phyloP scores from a whole-genome alignment of 2,888 invertebrate species.

The Microplitis manilae region DNA sequence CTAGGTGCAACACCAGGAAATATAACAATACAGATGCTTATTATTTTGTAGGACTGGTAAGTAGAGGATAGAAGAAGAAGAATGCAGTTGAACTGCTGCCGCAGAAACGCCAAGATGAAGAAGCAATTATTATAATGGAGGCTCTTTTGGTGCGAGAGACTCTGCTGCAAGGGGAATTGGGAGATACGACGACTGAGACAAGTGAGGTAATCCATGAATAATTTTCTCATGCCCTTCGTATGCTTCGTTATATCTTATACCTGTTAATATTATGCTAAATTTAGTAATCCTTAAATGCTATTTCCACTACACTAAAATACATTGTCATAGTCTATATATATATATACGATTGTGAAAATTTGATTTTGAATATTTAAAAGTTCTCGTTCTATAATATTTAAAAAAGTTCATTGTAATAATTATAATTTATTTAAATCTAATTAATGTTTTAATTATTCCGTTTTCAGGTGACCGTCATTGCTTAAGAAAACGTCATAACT shows the following conservation, averaged over 20 bases:
- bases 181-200: constrained; percentile 67
- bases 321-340: not conserved
- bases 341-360: not conserved
- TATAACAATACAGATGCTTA: constrained; percentile 28
- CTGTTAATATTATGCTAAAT: constrained; percentile 69
- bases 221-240: constrained; percentile 38
- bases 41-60: constrained; percentile 20
- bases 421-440: no score
- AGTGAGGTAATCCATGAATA: constrained; percentile 71
- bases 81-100: constrained; percentile 51
- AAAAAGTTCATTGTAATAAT: no score
- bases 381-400: not conserved
- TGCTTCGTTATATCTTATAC: constrained; percentile 39
- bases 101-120: constrained; percentile 69
- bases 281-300: constrained; percentile 68
- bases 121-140: constrained; percentile 71
- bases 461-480: not conserved
- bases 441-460: not conserved
- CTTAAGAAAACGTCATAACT: not conserved
- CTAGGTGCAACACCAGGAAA: not conserved
- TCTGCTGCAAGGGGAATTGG: constrained; percentile 43
- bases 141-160: constrained; percentile 39
- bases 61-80: not conserved
- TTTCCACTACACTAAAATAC: not conserved
- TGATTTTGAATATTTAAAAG: constrained; percentile 5